phyloP scores from a whole-genome alignment of 2,888 invertebrate genomes.

The Dione juno region DNA sequence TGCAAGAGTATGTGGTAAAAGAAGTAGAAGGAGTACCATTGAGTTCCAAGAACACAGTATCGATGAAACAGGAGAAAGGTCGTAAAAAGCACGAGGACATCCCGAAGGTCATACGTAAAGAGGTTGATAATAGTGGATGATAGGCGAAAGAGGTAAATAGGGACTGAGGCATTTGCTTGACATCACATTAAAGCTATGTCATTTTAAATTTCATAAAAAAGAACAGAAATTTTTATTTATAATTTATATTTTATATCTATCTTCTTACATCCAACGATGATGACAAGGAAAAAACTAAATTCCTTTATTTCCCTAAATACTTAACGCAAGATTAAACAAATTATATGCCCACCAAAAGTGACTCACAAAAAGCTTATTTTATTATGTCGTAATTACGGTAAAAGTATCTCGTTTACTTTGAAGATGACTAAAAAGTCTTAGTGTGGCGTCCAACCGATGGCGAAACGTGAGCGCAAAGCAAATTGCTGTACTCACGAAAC shows the following conservation, averaged over 20 bases:
- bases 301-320: not conserved
- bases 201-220: too few species aligned
- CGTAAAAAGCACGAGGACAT: too few species aligned
- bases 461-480: conserved; percentile 38
- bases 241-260: not conserved
- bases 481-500: conserved; percentile 35
- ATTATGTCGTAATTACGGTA: conserved; percentile 36
- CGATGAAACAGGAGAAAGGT: too few species aligned
- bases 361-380: conserved; percentile 36
- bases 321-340: conserved; percentile 18
- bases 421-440: conserved; percentile 23
- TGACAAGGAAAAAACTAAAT: conserved; percentile 2
- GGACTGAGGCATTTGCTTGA: too few species aligned
- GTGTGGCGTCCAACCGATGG: conserved; percentile 16
- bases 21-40: too few species aligned
- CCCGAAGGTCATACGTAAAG: too few species aligned
- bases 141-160: too few species aligned
- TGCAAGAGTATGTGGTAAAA: too few species aligned
- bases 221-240: too few species aligned
- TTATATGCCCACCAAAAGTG: conserved; percentile 13
- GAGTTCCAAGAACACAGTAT: too few species aligned
- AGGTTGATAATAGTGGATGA: too few species aligned
- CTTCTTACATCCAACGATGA: not conserved
- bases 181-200: too few species aligned
- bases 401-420: conserved; percentile 40